These are phyloP conservation scores for Phrynosoma blainvillii DNA, from an alignment of 2,113 vertebrate genomes.

Conservation along the genomic window DNA sequence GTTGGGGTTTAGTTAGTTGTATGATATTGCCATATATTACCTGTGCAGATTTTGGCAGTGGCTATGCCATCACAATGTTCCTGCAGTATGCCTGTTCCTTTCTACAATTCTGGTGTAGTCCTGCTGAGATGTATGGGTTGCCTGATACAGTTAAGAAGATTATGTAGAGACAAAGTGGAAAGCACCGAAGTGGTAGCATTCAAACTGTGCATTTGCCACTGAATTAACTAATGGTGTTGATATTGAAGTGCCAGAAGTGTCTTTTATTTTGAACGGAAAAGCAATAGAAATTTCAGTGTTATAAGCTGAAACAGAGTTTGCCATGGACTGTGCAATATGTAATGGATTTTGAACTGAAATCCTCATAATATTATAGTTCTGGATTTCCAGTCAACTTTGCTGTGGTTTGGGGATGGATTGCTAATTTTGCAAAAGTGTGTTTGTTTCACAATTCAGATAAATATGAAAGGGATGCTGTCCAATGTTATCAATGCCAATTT, in stretches of 20 bases:
- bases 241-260: constrained; percentile 44
- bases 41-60: not conserved
- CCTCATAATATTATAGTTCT: constrained; percentile 41
- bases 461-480: constrained; percentile 43
- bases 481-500: constrained; percentile 15
- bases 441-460: constrained; percentile 1
- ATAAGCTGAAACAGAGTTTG: constrained; percentile 46
- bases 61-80: not conserved
- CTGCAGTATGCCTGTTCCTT: not conserved
- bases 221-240: not conserved
- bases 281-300: constrained; percentile 48
- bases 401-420: constrained; percentile 57
- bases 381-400: constrained; percentile 51
- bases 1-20: not conserved
- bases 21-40: not conserved
- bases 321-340: constrained; percentile 39
- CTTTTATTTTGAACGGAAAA: constrained; percentile 45
- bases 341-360: constrained; percentile 32
- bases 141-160: not conserved
- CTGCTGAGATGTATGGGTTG: not conserved
- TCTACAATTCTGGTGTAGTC: not conserved
- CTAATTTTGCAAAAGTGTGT: constrained; percentile 38
- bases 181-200: constrained; percentile 5
- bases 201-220: rapidly evolving
- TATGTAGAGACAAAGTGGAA: not conserved